Evolutionary conservation across 2,888 invertebrate species (phyloP).

Genomic region (Prosapia bicincta): DNA sequence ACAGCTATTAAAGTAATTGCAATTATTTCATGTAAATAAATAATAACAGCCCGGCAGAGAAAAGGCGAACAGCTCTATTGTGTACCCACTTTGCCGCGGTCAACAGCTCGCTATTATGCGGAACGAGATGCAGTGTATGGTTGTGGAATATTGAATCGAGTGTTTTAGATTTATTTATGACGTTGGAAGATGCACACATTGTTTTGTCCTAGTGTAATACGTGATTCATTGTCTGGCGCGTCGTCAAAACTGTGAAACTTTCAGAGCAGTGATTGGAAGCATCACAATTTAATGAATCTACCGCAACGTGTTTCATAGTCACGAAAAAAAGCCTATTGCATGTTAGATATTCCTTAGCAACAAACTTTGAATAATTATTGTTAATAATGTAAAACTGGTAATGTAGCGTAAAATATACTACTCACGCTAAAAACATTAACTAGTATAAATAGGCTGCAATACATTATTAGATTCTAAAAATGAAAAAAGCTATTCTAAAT

Average conservation of each 20-base stretch:
- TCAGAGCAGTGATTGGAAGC: background rate
- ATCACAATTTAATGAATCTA: background rate
- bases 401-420: too few species aligned
- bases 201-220: background rate
- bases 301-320: background rate
- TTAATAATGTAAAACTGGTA: too few species aligned
- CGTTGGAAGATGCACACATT: background rate
- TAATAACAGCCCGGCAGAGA: background rate
- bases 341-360: too few species aligned
- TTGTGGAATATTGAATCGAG: background rate
- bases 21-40: background rate
- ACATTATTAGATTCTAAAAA: too few species aligned
- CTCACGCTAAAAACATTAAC: too few species aligned
- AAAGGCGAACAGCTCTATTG: background rate
- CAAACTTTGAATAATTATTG: too few species aligned
- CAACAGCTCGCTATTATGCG: background rate
- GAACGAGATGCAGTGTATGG: background rate
- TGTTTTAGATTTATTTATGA: background rate
- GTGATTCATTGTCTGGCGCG: background rate
- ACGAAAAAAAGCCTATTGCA: too few species aligned
- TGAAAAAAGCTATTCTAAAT: too few species aligned
- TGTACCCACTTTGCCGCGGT: background rate
- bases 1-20: background rate
- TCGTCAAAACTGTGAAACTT: background rate
- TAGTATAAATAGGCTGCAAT: too few species aligned